Evolutionary conservation across 2,113 vertebrate species (phyloP), one percentile per base, ranked within the genome.

Genomic region (Scytalopus superciliaris): DNA sequence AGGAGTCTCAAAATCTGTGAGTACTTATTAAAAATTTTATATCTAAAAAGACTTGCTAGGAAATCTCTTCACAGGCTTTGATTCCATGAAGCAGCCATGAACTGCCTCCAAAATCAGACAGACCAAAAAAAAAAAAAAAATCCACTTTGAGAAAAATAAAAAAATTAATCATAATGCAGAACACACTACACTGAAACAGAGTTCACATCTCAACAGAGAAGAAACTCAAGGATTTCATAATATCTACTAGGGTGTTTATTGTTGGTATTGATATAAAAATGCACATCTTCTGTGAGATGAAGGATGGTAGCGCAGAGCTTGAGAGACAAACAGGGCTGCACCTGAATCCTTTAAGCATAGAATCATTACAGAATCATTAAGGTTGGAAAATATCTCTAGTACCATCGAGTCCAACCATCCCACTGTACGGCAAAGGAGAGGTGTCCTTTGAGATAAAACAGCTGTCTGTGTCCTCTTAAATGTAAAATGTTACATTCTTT

Each of bases 11-110:
- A 79, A 79, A 88, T 25, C 59, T 84, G n/a, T 80, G 84, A 87
- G 55, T 57, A 35, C 62, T 90, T 95, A 80, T 67, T 85, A 67
- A 90, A 96, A 85, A 70, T 31, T 56, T 83, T 93, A 31, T 13
- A 19, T 42, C 50, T 82, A 73, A 62, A 88, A 83, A 67, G 16
- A 23, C 55, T 80, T 80, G 44, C 37, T 84, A 82, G 90, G 81
- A 76, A 94, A 53, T 85, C 35, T 91, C 87, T 90, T 82, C 53
- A 42, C 5, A 53, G 53, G 7, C 25, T 77, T 86, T 64, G 37
- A 62, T 73, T 84, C 68, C 33, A 88, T 22, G 56, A 75, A 87
- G 53, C 18, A 78, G 23, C 28, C 56, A 74, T n/a, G 33, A 59
- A 83, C 68, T 53, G 90, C 72, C 30, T 84, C 35, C 63, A 77